These are phyloP conservation scores for Ceriagrion tenellum DNA, from an alignment of 2,888 invertebrate species.

Conservation along the genomic window DNA sequence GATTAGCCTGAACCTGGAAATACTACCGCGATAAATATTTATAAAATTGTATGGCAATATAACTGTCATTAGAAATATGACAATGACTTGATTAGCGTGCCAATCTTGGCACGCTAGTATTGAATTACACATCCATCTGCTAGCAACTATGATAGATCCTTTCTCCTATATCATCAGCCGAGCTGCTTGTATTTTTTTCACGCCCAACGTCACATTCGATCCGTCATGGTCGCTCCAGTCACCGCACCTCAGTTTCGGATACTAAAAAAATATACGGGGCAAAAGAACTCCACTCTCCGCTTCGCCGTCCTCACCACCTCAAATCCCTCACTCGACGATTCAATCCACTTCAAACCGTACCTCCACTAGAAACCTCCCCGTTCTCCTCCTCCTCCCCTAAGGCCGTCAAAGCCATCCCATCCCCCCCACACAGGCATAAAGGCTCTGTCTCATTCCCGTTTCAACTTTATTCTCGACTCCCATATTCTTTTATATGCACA, in stretches of 20 bases:
- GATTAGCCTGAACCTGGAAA: too few species aligned
- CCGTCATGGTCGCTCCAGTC: neutral
- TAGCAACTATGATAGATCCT: too few species aligned
- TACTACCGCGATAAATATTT: too few species aligned
- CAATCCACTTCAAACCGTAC: constrained; percentile 17
- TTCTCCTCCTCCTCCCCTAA: neutral
- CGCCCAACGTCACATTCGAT: neutral
- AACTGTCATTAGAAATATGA: too few species aligned
- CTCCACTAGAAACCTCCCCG: neutral
- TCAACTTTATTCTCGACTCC: neutral
- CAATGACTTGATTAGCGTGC: too few species aligned
- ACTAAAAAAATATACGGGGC: neutral
- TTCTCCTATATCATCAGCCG: too few species aligned
- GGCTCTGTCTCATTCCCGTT: neutral
- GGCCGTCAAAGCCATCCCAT: neutral
- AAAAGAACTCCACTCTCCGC: neutral
- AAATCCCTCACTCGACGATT: neutral
- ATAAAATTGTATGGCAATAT: too few species aligned
- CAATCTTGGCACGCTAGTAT: too few species aligned
- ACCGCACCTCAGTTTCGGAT: neutral
- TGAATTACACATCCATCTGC: too few species aligned
- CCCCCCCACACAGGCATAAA: neutral
- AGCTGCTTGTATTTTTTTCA: neutral
- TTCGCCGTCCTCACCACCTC: neutral
- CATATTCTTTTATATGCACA: neutral